A percentile compares a stretch with the other conserved stretches of the same genome.
Evolutionary conservation across 2,888 invertebrate genomes (phyloP).

Genomic region (Melanchra persicariae): DNA sequence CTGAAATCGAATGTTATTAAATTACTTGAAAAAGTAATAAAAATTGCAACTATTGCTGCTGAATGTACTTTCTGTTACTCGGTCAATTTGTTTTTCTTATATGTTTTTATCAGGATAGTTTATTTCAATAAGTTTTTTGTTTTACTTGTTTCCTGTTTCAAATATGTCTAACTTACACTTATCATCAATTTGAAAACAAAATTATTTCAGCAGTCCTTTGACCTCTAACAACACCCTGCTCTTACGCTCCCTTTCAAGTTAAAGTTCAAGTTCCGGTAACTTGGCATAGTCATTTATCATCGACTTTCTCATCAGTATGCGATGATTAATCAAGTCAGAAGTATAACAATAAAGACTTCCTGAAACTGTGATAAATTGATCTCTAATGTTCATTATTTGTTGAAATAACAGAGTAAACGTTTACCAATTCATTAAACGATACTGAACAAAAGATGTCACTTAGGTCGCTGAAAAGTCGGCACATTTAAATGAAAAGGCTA

Average conservation of each 20-base stretch:
- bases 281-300: slow-evolving; percentile 34
- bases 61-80: not conserved
- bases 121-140: not conserved
- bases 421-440: too few species aligned
- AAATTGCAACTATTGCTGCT: not conserved
- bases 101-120: not conserved
- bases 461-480: too few species aligned
- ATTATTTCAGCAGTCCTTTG: not conserved
- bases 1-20: slow-evolving; percentile 66
- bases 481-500: too few species aligned
- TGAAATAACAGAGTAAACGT: not conserved
- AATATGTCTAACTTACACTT: not conserved
- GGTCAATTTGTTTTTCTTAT: not conserved
- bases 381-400: not conserved
- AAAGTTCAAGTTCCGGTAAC: slow-evolving; percentile 12
- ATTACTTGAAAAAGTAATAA: not conserved
- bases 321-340: slow-evolving; percentile 29
- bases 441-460: too few species aligned
- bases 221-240: not conserved
- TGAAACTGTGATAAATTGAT: slow-evolving; percentile 3
- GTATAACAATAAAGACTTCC: slow-evolving; percentile 3
- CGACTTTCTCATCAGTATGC: slow-evolving; percentile 9
- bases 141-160: not conserved
- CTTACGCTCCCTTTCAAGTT: not conserved
- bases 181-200: not conserved